These are phyloP conservation scores for Leguminivora glycinivorella DNA, from an alignment of 1,140 invertebrate genomes.

Conservation along the genomic window DNA sequence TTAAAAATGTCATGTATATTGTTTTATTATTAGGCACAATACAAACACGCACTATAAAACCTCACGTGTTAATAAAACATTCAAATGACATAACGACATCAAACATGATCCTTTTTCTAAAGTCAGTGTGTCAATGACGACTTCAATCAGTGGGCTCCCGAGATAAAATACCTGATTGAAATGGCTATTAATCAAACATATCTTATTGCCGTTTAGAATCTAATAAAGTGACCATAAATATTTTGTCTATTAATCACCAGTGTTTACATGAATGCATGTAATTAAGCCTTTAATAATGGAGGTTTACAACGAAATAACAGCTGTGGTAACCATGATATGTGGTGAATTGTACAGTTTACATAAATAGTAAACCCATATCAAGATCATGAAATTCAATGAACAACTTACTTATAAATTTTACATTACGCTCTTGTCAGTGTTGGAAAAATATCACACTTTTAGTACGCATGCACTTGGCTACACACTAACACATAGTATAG, in stretches of 20 bases:
- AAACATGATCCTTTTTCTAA: slow-evolving; percentile 22
- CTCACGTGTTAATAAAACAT: neutral
- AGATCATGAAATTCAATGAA: no score
- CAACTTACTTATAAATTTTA: no score
- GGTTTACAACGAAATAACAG: neutral
- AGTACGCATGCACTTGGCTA: no score
- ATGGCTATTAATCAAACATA: slow-evolving; percentile 15
- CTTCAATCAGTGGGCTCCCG: neutral
- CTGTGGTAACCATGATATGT: no score
- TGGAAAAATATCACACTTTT: no score
- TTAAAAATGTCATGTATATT: no score
- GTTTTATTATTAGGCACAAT: neutral
- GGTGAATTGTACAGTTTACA: no score
- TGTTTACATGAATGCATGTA: slow-evolving; percentile 2
- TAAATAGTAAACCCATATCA: no score
- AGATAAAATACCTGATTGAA: slow-evolving; percentile 19
- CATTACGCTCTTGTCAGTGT: no score
- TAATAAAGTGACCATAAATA: slow-evolving; percentile 4
- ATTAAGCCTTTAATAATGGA: neutral
- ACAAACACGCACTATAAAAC: neutral
- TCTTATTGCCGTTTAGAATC: neutral
- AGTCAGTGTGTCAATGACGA: slow-evolving; percentile 27
- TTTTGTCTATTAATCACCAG: neutral
- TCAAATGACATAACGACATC: neutral
- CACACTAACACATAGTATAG: no score